These are phyloP conservation scores for Synodontis membranacea DNA, from an alignment of 2,113 vertebrate species.

Conservation along the genomic window DNA sequence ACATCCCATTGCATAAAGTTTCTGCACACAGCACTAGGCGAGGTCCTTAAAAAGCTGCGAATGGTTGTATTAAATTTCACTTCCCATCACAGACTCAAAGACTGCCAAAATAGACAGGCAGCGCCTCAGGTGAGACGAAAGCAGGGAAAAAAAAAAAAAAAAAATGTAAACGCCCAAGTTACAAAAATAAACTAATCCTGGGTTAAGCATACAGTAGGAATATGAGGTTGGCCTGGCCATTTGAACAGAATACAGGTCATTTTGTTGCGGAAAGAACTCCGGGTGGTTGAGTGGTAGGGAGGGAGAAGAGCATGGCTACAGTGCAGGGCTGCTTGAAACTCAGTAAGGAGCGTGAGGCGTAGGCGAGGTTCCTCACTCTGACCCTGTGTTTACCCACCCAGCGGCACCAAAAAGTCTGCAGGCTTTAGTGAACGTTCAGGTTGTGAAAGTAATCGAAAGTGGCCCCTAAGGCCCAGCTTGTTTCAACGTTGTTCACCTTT, in stretches of 20 bases:
- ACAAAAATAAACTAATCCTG: constrained; percentile 62
- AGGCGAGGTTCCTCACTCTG: constrained; percentile 58
- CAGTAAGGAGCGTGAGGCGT: constrained; percentile 29
- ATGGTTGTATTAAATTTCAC: constrained; percentile 54
- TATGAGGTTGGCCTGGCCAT: constrained; percentile 68
- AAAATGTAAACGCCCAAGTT: constrained; percentile 68
- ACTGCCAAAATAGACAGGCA: constrained; percentile 54
- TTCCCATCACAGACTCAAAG: constrained; percentile 52
- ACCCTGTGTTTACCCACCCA: constrained; percentile 61
- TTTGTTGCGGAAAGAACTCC: constrained; percentile 67
- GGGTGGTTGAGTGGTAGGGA: constrained; percentile 57
- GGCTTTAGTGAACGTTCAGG: constrained; percentile 78
- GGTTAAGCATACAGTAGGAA: constrained; percentile 77
- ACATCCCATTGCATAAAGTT: constrained; percentile 45
- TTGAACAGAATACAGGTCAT: constrained; percentile 75
- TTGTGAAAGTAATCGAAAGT: constrained; percentile 91
- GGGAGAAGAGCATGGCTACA: constrained; percentile 44
- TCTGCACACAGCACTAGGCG: constrained; percentile 65
- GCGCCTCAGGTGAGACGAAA: constrained; percentile 60
- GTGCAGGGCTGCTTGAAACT: constrained; percentile 50
- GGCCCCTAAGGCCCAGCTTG: constrained; percentile 94
- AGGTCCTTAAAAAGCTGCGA: constrained; percentile 52
- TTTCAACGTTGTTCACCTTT: constrained; percentile 96
- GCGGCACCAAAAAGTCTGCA: constrained; percentile 60
- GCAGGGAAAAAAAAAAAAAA: constrained; percentile 57